phyloP scores from a whole-genome alignment of 2,888 invertebrate genomes.

The Acholoe squamosa region DNA sequence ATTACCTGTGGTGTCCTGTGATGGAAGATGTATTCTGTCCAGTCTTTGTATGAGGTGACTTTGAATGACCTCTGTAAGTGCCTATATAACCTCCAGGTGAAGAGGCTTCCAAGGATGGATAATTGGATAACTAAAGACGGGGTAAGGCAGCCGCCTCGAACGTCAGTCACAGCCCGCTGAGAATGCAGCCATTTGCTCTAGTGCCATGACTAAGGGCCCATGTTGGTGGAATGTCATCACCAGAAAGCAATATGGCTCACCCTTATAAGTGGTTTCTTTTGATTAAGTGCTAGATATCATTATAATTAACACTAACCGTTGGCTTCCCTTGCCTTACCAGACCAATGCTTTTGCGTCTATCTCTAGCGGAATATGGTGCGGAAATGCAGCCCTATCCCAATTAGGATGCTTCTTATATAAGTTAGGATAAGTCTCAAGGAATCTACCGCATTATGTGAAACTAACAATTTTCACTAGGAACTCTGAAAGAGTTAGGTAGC shows the following conservation, averaged over 20 bases:
- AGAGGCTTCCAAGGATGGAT: constrained; percentile 68
- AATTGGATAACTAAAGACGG: constrained; percentile 69
- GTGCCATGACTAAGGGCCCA: background rate
- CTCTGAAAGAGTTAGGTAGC: constrained; percentile 7
- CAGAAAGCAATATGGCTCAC: constrained; percentile 19
- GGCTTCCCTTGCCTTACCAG: constrained; percentile 21
- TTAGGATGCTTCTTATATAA: constrained; percentile 34
- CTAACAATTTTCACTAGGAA: constrained; percentile 22
- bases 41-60: background rate
- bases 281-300: constrained; percentile 12
- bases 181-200: constrained; percentile 38
- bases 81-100: constrained; percentile 65
- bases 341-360: constrained; percentile 31
- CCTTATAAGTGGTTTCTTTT: constrained; percentile 22
- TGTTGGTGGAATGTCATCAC: background rate
- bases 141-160: constrained; percentile 67
- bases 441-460: constrained; percentile 8
- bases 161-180: background rate
- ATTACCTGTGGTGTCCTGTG: background rate
- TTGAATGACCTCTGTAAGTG: constrained; percentile 40
- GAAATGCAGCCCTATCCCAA: background rate
- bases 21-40: background rate
- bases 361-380: constrained; percentile 17
- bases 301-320: constrained; percentile 26
- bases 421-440: constrained; percentile 37